These are phyloP conservation scores for Hyperoplus immaculatus DNA, from an alignment of 2,797 vertebrate species.

Conservation along the genomic window DNA sequence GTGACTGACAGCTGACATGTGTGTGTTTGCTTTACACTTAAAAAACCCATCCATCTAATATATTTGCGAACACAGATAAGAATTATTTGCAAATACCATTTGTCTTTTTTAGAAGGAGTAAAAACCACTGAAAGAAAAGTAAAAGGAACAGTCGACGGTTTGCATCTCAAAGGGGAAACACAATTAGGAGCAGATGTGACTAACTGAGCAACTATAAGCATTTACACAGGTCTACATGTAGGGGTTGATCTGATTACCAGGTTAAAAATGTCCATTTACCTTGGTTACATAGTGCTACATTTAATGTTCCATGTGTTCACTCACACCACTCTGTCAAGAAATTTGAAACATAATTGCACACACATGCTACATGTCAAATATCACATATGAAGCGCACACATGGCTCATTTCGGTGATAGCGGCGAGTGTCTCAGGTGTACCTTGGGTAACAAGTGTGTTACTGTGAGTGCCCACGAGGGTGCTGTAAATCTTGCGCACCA, in stretches of 20 bases:
- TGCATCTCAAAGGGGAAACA: conserved; percentile 63
- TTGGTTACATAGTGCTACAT: conserved; percentile 77
- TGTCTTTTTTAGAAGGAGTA: conserved; percentile 38
- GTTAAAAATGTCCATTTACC: conserved; percentile 77
- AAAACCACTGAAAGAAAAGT: conserved; percentile 43
- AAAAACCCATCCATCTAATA: not conserved
- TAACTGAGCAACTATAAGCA: conserved; percentile 48
- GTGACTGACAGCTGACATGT: conserved; percentile 33
- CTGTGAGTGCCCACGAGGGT: conserved; percentile 92
- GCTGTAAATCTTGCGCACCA: conserved; percentile 97
- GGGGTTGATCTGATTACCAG: conserved; percentile 62
- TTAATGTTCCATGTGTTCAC: conserved; percentile 77
- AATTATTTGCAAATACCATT: conserved; percentile 76
- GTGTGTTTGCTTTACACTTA: conserved; percentile 30
- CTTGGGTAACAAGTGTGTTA: conserved; percentile 96
- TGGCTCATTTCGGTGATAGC: not conserved
- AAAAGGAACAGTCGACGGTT: conserved; percentile 40
- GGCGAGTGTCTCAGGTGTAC: conserved; percentile 73
- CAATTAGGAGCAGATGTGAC: conserved; percentile 63
- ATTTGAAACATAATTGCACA: conserved; percentile 74
- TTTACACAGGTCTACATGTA: conserved; percentile 60
- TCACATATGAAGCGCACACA: conserved; percentile 42
- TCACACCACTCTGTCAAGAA: conserved; percentile 80
- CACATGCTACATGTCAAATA: conserved; percentile 49
- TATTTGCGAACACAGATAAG: conserved; percentile 38